Base-by-base conservation (phyloP, 2,113 vertebrate genomes). In the Alaudala cheleensis region DNA sequence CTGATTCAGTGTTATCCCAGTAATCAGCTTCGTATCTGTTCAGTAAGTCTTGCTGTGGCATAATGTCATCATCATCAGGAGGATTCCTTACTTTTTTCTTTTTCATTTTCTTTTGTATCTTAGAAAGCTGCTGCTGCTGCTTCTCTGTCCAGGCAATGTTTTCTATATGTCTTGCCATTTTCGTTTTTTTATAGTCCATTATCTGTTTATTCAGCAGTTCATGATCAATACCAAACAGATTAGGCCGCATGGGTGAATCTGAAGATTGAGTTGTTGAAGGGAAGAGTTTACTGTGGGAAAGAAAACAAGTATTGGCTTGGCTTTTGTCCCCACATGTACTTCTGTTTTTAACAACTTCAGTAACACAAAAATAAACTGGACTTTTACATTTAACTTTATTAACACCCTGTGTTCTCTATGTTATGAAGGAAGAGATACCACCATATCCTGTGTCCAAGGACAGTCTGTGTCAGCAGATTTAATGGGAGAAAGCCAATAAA, bases 211-310 rank as follows among this genome's bases (percentile, higher is more conserved):
- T 97, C 65, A 99, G 97, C 2, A 97, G 96, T 33, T 98, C 97
- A 7, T 98, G 99, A 87, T 99, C 97, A 15, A 99, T 94, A 54
- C 98, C 98, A 90, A 98, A 98, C 50, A 98, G 76, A 62, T 96
- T 93, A 5, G 44, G 21, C 10, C 1, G 15, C 26, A 72, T 2
- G 4, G 92, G 26, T 25, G 91, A 81, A 80, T 86, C 96, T 33
- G 82, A 67, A 50, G 86, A 44, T 5, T 67, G 13, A 45, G 88
- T 4, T 21, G 51, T 14, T 37, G 84, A 64, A 28, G 83, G 78
- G 16, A 51, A 24, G 12, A 53, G 29, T 61, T 96, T 39, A 51
- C 98, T 98, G 95, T 45, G 20, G 65, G 88, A 92, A 58, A 45
- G 34, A 87, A 94, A 83, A 93, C 39, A 88, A 67, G 60, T 21